Evolutionary conservation across 53 echinoderm and acorn worm genomes (phyloP).

Genomic region (Hippasteria phrygiana): DNA sequence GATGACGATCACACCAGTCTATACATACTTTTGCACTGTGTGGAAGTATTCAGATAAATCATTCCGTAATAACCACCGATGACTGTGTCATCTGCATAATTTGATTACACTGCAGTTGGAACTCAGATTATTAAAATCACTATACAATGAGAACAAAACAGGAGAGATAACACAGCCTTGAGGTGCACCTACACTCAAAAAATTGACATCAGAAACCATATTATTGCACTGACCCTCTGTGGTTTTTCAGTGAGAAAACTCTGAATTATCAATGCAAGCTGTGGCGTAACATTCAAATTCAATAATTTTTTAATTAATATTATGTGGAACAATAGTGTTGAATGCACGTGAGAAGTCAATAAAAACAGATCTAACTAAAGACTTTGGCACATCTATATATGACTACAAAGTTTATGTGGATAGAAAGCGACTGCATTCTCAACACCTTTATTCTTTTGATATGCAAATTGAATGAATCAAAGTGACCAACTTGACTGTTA

Average conservation of each 20-base stretch:
- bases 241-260: background rate
- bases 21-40: background rate
- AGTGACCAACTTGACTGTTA: background rate
- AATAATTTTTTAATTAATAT: background rate
- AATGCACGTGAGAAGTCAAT: background rate
- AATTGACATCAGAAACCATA: background rate
- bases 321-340: background rate
- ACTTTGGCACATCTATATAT: background rate
- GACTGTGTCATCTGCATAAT: conserved; percentile 37
- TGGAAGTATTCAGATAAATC: background rate
- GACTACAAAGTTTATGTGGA: background rate
- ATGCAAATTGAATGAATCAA: conserved; percentile 8
- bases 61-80: conserved; percentile 7
- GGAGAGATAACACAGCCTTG: conserved; percentile 22
- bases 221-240: background rate
- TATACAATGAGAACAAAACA: conserved; percentile 10
- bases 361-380: too few relatives aligned
- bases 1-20: conserved; percentile 9
- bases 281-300: conserved; percentile 1
- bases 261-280: background rate
- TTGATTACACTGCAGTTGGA: conserved; percentile 8
- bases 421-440: background rate
- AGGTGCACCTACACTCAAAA: background rate
- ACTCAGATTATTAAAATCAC: background rate
- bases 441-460: background rate